Evolutionary conservation across 2,797 vertebrate genomes (phyloP).

Genomic region (Xerus rutilus): DNA sequence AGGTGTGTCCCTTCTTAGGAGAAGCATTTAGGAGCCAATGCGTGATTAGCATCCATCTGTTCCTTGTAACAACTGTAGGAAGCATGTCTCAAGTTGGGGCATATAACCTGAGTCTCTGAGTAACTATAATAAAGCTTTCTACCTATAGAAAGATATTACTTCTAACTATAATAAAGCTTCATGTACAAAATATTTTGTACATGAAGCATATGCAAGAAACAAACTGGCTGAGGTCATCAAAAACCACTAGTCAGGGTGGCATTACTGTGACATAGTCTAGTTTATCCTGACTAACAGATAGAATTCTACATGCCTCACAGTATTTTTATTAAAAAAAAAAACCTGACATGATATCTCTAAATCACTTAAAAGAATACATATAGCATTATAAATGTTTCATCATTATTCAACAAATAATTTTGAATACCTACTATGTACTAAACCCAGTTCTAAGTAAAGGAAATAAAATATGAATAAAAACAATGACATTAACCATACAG

Average conservation of each 20-base stretch:
- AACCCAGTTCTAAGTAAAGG: not conserved
- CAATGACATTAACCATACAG: not conserved
- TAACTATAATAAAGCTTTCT: not conserved
- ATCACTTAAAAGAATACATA: conserved; percentile 11
- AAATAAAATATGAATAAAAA: not conserved
- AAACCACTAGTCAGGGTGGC: not conserved
- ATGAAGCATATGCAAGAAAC: not conserved
- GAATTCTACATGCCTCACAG: not conserved
- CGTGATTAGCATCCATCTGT: not conserved
- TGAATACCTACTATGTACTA: not conserved
- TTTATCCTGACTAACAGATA: not conserved
- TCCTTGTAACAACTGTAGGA: not conserved
- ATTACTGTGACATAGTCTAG: not conserved
- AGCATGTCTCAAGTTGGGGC: not conserved
- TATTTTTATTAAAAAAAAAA: conserved; percentile 10
- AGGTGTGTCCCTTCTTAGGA: not conserved
- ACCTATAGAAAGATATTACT: not conserved
- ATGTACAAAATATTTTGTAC: not conserved
- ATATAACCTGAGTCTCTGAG: not conserved
- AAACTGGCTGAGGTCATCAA: not conserved
- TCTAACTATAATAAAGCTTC: no score
- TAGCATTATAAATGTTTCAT: not conserved
- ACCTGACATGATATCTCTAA: not conserved
- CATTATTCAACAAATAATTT: not conserved
- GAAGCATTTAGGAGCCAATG: not conserved